Evolutionary conservation across 2,113 vertebrate species (phyloP), one percentile per base, ranked within the genome.

Genomic region (Phylloscopus whistleri): DNA sequence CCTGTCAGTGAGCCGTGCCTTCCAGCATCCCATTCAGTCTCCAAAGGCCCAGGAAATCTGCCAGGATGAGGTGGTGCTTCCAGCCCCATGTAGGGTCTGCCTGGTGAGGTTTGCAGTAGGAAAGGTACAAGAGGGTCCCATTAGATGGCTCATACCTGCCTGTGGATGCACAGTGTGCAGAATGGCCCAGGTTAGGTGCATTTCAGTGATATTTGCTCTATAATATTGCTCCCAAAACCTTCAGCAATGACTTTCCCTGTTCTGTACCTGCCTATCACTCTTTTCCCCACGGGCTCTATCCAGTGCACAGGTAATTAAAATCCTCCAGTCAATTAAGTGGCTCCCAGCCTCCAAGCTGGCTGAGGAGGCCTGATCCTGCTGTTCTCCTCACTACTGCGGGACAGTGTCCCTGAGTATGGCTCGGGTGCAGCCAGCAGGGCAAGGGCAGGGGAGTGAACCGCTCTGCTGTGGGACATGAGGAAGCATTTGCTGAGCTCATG

Each of bases 151-250:
- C 2, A 1, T 7, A 28, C 31, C 30, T 56, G n/a, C 51, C 44
- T 0, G 0, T 19, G 53, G 41, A n/a, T 9, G 16, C 1, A 5
- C 26, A 44, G 39, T 0, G 5, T 37, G 63, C 53, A 76, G 67
- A 52, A 39, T 1, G 3, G 23, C 1, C 10, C 24, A 7, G 19
- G 23, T 27, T 13, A 16, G 67, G 17, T 72, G 62, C 9, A 9
- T 28, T 64, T 68, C 41, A 33, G 33, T 39, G 41, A 5, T 33
- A 59, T 4, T 43, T 1, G 3, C n/a, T 88, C 52, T 31, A 1
- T 19, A 28, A 24, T 11, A 28, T 23, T 43, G 16, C 23, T 81
- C 53, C 23, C 20, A 41, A 79, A 52, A n/a, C 24, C 41, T 79
- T 56, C 53, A 86, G 70, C 1, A 13, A 69, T 3, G 35, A 68